Evolutionary conservation across 2,797 vertebrate species (phyloP).

Genomic region (Geotrypetes seraphini): DNA sequence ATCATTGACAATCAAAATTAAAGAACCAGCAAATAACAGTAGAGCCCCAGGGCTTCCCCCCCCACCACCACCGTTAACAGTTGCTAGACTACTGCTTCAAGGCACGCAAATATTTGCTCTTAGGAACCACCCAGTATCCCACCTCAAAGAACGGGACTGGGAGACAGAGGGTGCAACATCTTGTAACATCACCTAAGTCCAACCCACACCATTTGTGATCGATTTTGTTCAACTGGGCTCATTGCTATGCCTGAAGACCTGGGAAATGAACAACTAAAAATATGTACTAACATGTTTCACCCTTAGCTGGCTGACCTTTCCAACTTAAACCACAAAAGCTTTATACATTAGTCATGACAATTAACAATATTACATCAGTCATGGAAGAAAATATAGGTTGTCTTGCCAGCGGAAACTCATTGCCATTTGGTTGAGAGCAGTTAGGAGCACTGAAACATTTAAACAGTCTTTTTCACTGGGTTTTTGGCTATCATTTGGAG

Average conservation of each 20-base stretch:
- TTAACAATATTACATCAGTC: too few relatives aligned
- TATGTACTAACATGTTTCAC: slow-evolving; percentile 9
- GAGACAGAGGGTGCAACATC: slow-evolving; percentile 28
- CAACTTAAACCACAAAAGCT: slow-evolving; percentile 14
- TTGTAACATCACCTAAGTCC: slow-evolving; percentile 24
- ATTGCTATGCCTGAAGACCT: slow-evolving; percentile 18
- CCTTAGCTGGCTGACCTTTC: slow-evolving; percentile 16
- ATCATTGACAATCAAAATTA: slow-evolving; percentile 57
- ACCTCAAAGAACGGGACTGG: slow-evolving; percentile 29
- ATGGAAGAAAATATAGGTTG: too few relatives aligned
- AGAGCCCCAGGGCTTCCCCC: too few relatives aligned
- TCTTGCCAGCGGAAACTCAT: too few relatives aligned
- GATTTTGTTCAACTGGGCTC: slow-evolving; percentile 27
- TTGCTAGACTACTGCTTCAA: slow-evolving; percentile 53
- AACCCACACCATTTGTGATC: slow-evolving; percentile 36
- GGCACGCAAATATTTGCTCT: slow-evolving; percentile 32
- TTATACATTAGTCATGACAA: too few relatives aligned
- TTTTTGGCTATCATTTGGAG: too few relatives aligned
- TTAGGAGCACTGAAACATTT: too few relatives aligned
- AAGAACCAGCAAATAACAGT: slow-evolving; percentile 55
- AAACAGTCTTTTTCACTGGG: too few relatives aligned
- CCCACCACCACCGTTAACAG: too few relatives aligned
- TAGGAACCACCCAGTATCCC: slow-evolving; percentile 30
- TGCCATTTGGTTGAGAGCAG: too few relatives aligned
- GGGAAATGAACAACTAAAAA: slow-evolving; percentile 24